Evolutionary conservation across 2,113 vertebrate species (phyloP).

Genomic region (Nerophis lumbriciformis): DNA sequence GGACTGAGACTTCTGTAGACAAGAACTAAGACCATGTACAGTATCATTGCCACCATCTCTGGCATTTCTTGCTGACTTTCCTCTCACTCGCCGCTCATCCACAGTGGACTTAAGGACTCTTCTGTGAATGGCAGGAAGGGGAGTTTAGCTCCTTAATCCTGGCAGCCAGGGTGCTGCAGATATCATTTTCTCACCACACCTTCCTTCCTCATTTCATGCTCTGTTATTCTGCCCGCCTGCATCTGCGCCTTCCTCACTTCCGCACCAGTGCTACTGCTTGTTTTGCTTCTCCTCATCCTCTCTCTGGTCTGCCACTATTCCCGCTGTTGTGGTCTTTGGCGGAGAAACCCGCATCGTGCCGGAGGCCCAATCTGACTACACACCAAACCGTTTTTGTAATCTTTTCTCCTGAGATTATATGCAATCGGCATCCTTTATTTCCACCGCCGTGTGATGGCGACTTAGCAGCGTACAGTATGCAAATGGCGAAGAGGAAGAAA

Average conservation of each 20-base stretch:
- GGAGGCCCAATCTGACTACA: constrained; percentile 21
- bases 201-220: constrained; percentile 50
- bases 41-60: constrained; percentile 5
- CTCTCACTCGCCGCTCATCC: constrained; percentile 39
- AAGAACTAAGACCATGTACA: not conserved
- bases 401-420: constrained; percentile 32
- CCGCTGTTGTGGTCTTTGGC: constrained; percentile 21
- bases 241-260: constrained; percentile 25
- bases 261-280: constrained; percentile 12
- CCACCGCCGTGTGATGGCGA: constrained; percentile 19
- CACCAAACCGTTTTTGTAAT: constrained; percentile 37
- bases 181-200: constrained; percentile 40
- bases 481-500: constrained; percentile 25
- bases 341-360: constrained; percentile 31
- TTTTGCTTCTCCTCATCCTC: constrained; percentile 30
- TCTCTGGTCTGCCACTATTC: constrained; percentile 26
- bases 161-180: constrained; percentile 59
- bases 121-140: constrained; percentile 47
- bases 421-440: constrained; percentile 29
- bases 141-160: constrained; percentile 62
- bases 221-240: constrained; percentile 22
- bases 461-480: constrained; percentile 12
- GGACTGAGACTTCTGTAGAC: too few species aligned
- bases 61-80: constrained; percentile 24
- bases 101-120: constrained; percentile 53